Evolutionary conservation across 2,113 vertebrate genomes (phyloP).

Genomic region (Cromileptes altivelis): DNA sequence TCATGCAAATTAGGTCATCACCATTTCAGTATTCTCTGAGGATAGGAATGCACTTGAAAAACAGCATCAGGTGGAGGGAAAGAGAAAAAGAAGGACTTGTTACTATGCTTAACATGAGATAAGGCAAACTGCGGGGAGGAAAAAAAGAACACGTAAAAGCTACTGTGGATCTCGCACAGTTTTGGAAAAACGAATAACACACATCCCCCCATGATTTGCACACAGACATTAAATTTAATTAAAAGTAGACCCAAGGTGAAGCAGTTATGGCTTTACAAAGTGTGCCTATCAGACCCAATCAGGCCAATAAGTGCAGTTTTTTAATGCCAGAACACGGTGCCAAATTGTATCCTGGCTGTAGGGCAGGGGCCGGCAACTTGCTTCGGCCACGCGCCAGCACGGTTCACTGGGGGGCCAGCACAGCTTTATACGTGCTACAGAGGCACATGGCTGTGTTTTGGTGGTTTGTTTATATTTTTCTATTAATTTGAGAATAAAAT

Average conservation of each 20-base stretch:
- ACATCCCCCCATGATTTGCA: slow-evolving; percentile 25
- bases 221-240: slow-evolving; percentile 62
- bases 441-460: slow-evolving; percentile 10
- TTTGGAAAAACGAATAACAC: slow-evolving; percentile 33
- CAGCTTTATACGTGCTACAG: background rate
- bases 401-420: slow-evolving; percentile 4
- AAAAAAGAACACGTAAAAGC: slow-evolving; percentile 5
- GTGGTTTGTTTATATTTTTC: background rate
- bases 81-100: slow-evolving; percentile 20
- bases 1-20: slow-evolving; percentile 67
- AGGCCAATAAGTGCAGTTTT: slow-evolving; percentile 48
- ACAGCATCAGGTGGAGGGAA: slow-evolving; percentile 48
- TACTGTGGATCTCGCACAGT: slow-evolving; percentile 14
- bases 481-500: slow-evolving; percentile 19
- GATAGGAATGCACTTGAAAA: slow-evolving; percentile 49
- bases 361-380: slow-evolving; percentile 43
- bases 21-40: slow-evolving; percentile 53
- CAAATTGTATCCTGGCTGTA: slow-evolving; percentile 54
- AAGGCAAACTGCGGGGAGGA: slow-evolving; percentile 26
- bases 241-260: slow-evolving; percentile 64
- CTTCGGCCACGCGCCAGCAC: slow-evolving; percentile 7
- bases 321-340: slow-evolving; percentile 55
- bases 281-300: slow-evolving; percentile 58
- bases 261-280: slow-evolving; percentile 51
- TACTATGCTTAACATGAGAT: slow-evolving; percentile 39